Evolutionary conservation across 2,113 vertebrate species (phyloP).

Genomic region (Nicator chloris): DNA sequence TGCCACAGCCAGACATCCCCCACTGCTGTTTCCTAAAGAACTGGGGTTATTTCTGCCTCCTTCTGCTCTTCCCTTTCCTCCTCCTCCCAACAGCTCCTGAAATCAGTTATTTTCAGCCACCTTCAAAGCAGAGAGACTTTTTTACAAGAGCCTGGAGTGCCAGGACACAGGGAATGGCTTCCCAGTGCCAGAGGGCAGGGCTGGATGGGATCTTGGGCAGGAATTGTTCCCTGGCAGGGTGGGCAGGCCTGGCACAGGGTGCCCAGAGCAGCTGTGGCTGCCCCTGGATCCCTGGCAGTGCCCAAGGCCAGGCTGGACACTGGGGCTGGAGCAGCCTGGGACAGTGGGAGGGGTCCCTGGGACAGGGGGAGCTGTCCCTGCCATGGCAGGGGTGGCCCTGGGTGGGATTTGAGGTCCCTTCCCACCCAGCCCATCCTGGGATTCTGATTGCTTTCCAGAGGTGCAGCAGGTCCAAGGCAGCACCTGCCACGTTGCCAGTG

Average conservation of each 20-base stretch:
- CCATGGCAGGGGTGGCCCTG: neutral
- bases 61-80: neutral
- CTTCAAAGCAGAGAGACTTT: neutral
- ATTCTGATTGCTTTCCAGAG: neutral
- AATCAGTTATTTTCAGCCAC: neutral
- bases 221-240: neutral
- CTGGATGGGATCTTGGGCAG: fast-evolving
- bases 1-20: neutral
- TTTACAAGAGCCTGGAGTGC: neutral
- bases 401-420: fast-evolving
- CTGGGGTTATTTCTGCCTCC: neutral
- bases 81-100: neutral
- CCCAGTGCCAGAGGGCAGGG: neutral
- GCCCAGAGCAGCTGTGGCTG: neutral
- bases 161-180: neutral
- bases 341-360: neutral
- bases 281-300: neutral
- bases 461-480: neutral
- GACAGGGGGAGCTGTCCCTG: neutral
- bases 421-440: neutral
- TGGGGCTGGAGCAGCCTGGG: neutral
- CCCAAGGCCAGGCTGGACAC: neutral
- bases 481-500: fast-evolving
- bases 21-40: neutral
- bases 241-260: neutral